Conservation (phyloP, 2,113 vertebrate genomes). For the Myotis davidii region DNA sequence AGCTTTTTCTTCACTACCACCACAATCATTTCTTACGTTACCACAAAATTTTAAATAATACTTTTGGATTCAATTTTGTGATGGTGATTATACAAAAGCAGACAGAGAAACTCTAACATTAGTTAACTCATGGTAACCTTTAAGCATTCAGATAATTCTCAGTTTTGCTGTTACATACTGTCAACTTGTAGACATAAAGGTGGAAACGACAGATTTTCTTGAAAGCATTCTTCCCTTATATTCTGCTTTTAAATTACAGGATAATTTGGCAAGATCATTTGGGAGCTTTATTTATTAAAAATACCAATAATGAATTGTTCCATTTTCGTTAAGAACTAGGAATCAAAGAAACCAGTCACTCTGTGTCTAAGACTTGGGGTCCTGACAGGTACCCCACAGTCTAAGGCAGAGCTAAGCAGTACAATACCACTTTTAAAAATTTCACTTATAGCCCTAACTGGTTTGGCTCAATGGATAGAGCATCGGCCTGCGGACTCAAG, state of each 20-base stretch:
- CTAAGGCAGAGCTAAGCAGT: constrained; percentile 27
- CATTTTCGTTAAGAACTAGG: constrained; percentile 25
- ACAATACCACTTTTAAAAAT: neutral
- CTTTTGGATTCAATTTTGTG: constrained; percentile 49
- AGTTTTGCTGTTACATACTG: constrained; percentile 30
- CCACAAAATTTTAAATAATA: constrained; percentile 10
- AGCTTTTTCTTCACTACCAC: constrained; percentile 53
- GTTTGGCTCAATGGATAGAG: too few species aligned
- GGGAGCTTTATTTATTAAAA: constrained; percentile 58
- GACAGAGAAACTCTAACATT: constrained; percentile 11
- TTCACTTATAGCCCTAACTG: neutral
- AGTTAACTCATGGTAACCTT: constrained; percentile 48
- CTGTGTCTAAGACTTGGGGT: neutral
- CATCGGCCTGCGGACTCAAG: too few species aligned
- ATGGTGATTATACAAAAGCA: constrained; percentile 15
- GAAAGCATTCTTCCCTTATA: constrained; percentile 48
- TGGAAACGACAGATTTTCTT: constrained; percentile 1
- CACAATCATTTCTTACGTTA: constrained; percentile 35
- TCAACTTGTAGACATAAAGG: neutral
- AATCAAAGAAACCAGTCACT: neutral
- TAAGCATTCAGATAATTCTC: neutral
- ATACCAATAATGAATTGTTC: constrained; percentile 8
- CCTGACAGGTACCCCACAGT: neutral
- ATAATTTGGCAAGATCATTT: constrained; percentile 74
- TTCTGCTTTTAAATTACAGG: constrained; percentile 37